These are phyloP conservation scores for Pomatostomus ruficeps DNA, from an alignment of 2,113 vertebrate species.

Conservation along the genomic window DNA sequence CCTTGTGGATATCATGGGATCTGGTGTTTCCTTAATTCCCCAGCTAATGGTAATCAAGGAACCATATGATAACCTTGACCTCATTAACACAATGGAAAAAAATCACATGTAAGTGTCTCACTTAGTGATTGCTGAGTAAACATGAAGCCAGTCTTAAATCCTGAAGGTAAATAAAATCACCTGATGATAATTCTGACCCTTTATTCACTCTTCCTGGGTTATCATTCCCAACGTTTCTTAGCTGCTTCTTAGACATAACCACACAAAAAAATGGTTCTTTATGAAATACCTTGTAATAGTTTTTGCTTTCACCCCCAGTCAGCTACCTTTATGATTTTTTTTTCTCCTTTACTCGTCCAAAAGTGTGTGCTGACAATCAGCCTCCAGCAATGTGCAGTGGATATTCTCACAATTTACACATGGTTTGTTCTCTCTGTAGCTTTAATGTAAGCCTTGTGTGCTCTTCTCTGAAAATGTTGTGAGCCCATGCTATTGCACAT, in stretches of 20 bases:
- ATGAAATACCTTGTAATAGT: not conserved
- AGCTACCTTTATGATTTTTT: not conserved
- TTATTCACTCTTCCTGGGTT: not conserved
- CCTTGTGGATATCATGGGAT: conserved; percentile 37
- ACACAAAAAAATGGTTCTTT: not conserved
- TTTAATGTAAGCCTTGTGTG: rapidly evolving
- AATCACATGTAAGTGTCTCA: not conserved
- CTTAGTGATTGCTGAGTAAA: not conserved
- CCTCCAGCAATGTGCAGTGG: rapidly evolving
- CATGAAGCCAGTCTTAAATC: not conserved
- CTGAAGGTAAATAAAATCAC: not conserved
- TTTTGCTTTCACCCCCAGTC: not conserved
- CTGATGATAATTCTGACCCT: not conserved
- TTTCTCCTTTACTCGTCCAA: not conserved
- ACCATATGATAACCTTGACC: conserved; percentile 2
- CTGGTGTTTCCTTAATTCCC: not conserved
- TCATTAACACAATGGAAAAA: not conserved
- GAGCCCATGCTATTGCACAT: not conserved
- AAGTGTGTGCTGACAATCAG: not conserved
- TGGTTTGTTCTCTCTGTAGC: not conserved
- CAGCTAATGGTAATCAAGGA: not conserved
- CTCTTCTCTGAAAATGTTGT: not conserved
- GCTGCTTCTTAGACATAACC: not conserved
- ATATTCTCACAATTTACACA: not conserved
- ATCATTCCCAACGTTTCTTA: not conserved